Conservation (phyloP, 2,113 vertebrate genomes). For the Oriolus oriolus region DNA sequence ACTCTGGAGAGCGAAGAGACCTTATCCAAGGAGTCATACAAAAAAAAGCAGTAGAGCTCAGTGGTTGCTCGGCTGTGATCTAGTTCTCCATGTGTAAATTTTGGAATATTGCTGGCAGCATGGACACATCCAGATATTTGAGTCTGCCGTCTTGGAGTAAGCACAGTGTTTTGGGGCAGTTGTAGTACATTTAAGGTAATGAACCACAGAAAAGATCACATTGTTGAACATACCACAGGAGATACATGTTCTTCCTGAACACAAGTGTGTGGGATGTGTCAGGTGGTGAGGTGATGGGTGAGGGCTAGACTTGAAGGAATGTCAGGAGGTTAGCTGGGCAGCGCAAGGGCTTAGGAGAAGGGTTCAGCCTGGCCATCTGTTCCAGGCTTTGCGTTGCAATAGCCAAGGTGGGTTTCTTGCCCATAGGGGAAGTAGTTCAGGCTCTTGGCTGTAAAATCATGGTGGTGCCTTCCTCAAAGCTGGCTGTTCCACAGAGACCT, state of each 20-base stretch:
- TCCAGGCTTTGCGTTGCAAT: fast-evolving
- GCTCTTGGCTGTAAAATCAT: background rate
- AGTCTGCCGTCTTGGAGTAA: background rate
- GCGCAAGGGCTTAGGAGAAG: background rate
- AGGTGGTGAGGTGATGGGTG: background rate
- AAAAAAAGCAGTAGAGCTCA: background rate
- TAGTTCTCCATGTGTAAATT: background rate
- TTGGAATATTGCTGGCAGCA: background rate
- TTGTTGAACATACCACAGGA: background rate
- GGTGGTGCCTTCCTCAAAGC: background rate
- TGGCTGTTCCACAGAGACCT: background rate
- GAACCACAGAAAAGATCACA: background rate
- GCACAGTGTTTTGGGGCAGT: background rate
- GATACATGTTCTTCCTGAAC: background rate
- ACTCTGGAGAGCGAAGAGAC: background rate
- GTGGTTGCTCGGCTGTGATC: background rate
- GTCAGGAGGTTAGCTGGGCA: background rate
- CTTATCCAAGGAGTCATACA: background rate
- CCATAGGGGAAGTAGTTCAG: fast-evolving
- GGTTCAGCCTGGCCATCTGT: background rate
- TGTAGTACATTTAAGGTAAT: background rate
- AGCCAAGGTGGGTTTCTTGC: background rate
- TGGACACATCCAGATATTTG: background rate
- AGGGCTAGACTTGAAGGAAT: background rate
- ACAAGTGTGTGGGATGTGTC: background rate